These are phyloP conservation scores for Drosophila fulvimacula DNA, from an alignment of 2,888 invertebrate species.

Conservation along the genomic window DNA sequence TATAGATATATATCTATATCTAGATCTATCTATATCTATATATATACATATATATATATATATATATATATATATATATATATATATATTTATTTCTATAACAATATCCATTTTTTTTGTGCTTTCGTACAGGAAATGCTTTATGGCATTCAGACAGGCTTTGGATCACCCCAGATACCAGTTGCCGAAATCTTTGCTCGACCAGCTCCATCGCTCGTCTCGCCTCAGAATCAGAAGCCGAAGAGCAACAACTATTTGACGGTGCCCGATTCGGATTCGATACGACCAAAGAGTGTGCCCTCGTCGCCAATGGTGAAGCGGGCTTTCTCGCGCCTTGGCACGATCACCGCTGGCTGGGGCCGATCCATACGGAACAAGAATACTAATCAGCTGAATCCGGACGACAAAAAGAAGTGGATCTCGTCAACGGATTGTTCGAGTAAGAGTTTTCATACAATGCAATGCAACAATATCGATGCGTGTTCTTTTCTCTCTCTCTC, in stretches of 20 bases:
- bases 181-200: slow-evolving; percentile 94
- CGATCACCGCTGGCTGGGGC: slow-evolving; percentile 96
- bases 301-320: slow-evolving; percentile 97
- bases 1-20: slow-evolving; percentile 1
- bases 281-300: slow-evolving; percentile 94
- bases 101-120: background rate
- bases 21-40: background rate
- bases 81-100: background rate
- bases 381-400: slow-evolving; percentile 91
- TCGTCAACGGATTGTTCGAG: slow-evolving; percentile 97
- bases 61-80: background rate
- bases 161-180: slow-evolving; percentile 96
- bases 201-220: slow-evolving; percentile 93
- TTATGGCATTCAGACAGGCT: slow-evolving; percentile 96
- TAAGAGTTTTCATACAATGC: slow-evolving; percentile 85
- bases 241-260: slow-evolving; percentile 97
- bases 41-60: background rate
- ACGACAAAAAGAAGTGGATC: slow-evolving; percentile 96
- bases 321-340: slow-evolving; percentile 95
- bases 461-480: slow-evolving; percentile 84
- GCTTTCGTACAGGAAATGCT: slow-evolving; percentile 91
- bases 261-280: slow-evolving; percentile 95
- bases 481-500: slow-evolving; percentile 63
- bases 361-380: slow-evolving; percentile 94
- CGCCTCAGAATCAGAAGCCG: slow-evolving; percentile 93